Evolutionary conservation across 2,888 invertebrate species (phyloP).

Genomic region (Polia nebulosa): DNA sequence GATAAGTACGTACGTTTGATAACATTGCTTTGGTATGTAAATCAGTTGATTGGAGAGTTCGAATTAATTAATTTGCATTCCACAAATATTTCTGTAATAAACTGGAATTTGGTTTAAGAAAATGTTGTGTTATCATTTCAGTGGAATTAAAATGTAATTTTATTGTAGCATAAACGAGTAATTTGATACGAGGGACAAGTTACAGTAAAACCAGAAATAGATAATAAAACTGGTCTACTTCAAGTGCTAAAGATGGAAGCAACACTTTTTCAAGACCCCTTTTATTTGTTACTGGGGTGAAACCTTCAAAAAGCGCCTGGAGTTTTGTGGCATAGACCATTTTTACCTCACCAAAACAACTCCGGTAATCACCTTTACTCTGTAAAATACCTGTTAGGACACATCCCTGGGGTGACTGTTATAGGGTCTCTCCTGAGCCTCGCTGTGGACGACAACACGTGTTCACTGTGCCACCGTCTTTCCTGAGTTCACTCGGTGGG

Average conservation of each 20-base stretch:
- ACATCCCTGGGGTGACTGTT: no score
- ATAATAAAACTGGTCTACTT: constrained; percentile 1
- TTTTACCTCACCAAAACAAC: no score
- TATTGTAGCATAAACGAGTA: neutral
- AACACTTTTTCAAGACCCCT: no score
- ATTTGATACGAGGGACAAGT: neutral
- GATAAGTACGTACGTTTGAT: constrained; percentile 46
- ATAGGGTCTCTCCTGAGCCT: no score
- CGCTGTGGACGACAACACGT: no score
- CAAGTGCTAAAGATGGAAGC: neutral
- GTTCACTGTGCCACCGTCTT: no score
- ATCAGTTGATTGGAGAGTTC: constrained; percentile 59
- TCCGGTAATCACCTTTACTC: no score
- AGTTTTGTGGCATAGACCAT: no score
- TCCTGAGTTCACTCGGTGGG: no score
- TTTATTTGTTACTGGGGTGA: no score
- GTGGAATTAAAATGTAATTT: neutral
- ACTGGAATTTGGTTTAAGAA: constrained; percentile 52
- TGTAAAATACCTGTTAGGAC: no score
- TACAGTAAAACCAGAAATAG: constrained; percentile 19
- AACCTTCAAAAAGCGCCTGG: no score
- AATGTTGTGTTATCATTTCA: constrained; percentile 32
- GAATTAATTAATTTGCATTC: constrained; percentile 65
- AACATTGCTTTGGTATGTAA: constrained; percentile 63
- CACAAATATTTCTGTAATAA: constrained; percentile 58